These are phyloP conservation scores for Crypturellus undulatus DNA, from an alignment of 2,113 vertebrate genomes.

Conservation along the genomic window DNA sequence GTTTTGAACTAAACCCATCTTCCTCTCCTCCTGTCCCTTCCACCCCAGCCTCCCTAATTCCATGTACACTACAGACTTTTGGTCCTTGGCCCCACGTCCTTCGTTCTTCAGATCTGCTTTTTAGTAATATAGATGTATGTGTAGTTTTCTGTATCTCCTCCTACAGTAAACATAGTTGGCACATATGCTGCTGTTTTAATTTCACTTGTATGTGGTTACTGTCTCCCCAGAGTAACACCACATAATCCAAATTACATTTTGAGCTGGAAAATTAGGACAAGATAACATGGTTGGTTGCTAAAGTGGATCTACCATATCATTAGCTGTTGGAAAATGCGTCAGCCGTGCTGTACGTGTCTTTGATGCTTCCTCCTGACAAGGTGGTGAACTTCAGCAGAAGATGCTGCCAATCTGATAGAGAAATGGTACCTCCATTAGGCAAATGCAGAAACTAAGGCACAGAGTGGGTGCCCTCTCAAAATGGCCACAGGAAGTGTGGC, in stretches of 20 bases:
- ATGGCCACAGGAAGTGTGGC: neutral
- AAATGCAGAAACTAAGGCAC: neutral
- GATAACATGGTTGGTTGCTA: neutral
- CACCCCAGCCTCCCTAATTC: accelerated
- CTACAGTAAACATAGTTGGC: neutral
- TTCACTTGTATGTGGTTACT: neutral
- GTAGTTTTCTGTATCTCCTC: neutral
- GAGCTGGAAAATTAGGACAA: neutral
- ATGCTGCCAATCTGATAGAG: neutral
- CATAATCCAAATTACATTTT: neutral
- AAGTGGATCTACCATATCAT: neutral
- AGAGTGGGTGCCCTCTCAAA: neutral
- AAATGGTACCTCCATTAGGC: neutral
- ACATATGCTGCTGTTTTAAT: neutral
- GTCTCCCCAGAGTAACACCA: accelerated
- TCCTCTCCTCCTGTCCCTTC: neutral
- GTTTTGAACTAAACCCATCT: neutral
- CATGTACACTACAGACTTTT: neutral
- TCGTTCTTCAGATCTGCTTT: neutral
- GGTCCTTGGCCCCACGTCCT: neutral
- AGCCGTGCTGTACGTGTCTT: accelerated
- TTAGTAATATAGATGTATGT: neutral
- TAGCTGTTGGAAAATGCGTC: neutral
- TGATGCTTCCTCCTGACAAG: neutral
- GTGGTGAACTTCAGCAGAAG: neutral